These are phyloP conservation scores for Mesocricetus auratus DNA, from an alignment of 2,113 vertebrate species.

Conservation along the genomic window DNA sequence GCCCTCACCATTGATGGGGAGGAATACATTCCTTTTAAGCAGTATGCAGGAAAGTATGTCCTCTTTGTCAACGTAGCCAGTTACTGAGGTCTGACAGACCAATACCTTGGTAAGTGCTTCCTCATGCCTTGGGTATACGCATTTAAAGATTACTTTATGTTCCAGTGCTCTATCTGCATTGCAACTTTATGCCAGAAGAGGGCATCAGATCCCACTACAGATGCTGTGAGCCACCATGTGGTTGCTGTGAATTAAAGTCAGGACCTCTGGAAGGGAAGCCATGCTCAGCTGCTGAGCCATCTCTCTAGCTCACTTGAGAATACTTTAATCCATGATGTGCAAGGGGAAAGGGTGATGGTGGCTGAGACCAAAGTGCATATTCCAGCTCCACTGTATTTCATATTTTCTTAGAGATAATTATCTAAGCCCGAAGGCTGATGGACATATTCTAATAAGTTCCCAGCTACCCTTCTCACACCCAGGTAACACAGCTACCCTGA, in stretches of 20 bases:
- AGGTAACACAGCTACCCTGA: not conserved
- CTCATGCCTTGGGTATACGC: too few species aligned
- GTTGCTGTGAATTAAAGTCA: not conserved
- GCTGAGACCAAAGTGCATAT: not conserved
- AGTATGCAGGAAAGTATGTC: conserved; percentile 90
- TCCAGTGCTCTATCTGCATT: not conserved
- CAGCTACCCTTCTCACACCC: not conserved
- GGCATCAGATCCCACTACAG: not conserved
- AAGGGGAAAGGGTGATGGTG: rapidly evolving
- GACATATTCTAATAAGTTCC: not conserved
- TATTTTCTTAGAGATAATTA: not conserved
- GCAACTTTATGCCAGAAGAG: not conserved
- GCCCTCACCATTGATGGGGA: conserved; percentile 90
- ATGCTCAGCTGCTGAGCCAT: not conserved
- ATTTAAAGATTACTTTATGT: not conserved
- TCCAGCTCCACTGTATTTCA: not conserved
- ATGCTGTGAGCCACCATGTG: not conserved
- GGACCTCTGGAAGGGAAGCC: not conserved
- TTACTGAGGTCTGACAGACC: conserved; percentile 94
- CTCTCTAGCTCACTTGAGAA: not conserved
- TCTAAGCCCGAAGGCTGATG: not conserved
- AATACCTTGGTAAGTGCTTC: conserved; percentile 93
- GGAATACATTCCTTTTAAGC: conserved; percentile 88
- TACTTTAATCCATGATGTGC: not conserved
- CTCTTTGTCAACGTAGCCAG: conserved; percentile 97